These are phyloP conservation scores for Calosoma granatense DNA, from an alignment of 1,140 invertebrate genomes.

Conservation along the genomic window DNA sequence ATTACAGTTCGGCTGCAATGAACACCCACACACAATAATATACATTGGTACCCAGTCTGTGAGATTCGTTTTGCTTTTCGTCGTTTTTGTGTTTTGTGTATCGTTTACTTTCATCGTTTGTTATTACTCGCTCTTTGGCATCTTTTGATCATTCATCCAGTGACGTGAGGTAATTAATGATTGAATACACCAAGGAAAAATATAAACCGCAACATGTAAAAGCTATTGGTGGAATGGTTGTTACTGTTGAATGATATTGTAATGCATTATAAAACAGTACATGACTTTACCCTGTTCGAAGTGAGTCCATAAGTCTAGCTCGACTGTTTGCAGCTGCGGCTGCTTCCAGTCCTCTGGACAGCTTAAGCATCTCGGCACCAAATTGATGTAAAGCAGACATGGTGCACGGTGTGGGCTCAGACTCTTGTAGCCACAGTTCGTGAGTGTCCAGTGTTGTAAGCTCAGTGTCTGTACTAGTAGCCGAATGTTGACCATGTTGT, in stretches of 20 bases:
- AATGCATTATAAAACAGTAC: background rate
- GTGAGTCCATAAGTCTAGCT: background rate
- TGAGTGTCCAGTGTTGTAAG: conserved; percentile 67
- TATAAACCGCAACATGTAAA: background rate
- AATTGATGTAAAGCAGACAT: conserved; percentile 74
- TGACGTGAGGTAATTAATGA: too few relatives aligned
- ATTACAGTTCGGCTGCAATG: too few relatives aligned
- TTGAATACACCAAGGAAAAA: too few relatives aligned
- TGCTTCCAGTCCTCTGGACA: conserved; percentile 62
- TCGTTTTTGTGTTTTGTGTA: too few relatives aligned
- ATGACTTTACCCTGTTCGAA: background rate
- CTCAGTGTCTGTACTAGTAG: conserved; percentile 69
- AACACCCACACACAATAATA: too few relatives aligned
- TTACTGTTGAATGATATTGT: background rate
- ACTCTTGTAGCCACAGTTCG: conserved; percentile 69
- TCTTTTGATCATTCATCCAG: too few relatives aligned
- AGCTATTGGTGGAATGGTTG: background rate
- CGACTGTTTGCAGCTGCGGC: conserved; percentile 37
- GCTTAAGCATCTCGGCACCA: conserved; percentile 69
- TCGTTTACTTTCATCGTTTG: too few relatives aligned
- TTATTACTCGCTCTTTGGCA: too few relatives aligned
- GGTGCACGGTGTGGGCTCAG: conserved; percentile 64
- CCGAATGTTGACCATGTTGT: conserved; percentile 53
- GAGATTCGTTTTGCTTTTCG: too few relatives aligned
- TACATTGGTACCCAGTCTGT: too few relatives aligned